A percentile compares a stretch with the other conserved stretches of the same genome.
Evolutionary conservation across 2,888 invertebrate species (phyloP).

Genomic region (Fissipunctia ypsillon): DNA sequence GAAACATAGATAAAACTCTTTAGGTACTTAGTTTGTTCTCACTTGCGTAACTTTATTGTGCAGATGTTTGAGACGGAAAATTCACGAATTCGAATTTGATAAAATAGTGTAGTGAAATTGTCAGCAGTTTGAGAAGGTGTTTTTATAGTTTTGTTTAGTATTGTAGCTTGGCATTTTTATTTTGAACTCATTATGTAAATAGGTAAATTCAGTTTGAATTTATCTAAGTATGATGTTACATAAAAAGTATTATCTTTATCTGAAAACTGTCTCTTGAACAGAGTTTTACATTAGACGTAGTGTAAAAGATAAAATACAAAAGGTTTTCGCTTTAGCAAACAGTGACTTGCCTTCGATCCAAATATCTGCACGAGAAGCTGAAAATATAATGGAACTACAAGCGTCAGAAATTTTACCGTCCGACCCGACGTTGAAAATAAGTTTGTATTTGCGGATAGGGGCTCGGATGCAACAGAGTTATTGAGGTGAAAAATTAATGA

Average conservation of each 20-base stretch:
- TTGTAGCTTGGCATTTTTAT: conserved; percentile 7
- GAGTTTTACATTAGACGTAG: conserved; percentile 70
- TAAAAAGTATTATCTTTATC: conserved; percentile 25
- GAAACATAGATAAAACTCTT: conserved; percentile 67
- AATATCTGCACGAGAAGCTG: conserved; percentile 68
- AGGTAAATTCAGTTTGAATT: not conserved
- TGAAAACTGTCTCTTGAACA: conserved; percentile 62
- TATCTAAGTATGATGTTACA: not conserved
- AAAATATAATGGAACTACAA: conserved; percentile 64
- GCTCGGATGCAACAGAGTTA: conserved; percentile 27
- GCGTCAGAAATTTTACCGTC: conserved; percentile 63
- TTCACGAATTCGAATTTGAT: conserved; percentile 64
- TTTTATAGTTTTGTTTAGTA: conserved; percentile 31
- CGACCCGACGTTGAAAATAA: conserved; percentile 58
- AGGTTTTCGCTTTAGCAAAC: conserved; percentile 74
- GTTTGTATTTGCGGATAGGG: conserved; percentile 57
- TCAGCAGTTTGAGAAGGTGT: conserved; percentile 38
- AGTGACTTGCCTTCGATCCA: conserved; percentile 65
- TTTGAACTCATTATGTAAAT: not conserved
- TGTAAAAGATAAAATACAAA: conserved; percentile 75
- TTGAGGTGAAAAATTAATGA: conserved; percentile 57
- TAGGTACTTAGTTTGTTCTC: conserved; percentile 63
- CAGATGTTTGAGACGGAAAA: conserved; percentile 60
- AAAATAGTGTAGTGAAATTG: conserved; percentile 48
- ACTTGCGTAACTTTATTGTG: conserved; percentile 60